Conservation (phyloP, 2,888 invertebrate genomes). For the Suillia variegata region DNA sequence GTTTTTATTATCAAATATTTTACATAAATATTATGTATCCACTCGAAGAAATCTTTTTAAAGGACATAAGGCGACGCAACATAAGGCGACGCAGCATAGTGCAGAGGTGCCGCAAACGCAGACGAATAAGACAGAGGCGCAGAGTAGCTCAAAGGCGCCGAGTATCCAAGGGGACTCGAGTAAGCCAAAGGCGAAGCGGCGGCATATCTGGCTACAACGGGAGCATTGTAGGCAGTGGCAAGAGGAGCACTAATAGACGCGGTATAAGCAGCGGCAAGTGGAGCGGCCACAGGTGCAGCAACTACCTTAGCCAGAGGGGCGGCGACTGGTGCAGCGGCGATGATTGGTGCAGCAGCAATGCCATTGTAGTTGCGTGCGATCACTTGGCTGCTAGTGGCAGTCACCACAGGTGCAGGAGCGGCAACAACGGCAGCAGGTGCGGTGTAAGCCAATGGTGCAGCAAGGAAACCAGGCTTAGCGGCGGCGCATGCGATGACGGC, state of each 20-base stretch:
- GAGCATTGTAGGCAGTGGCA: neutral
- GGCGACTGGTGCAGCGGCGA: constrained; percentile 30
- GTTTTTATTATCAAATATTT: no score
- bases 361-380: constrained; percentile 47
- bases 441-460: constrained; percentile 20
- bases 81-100: no score
- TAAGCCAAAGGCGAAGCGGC: constrained; percentile 29
- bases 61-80: no score
- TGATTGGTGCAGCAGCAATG: constrained; percentile 39
- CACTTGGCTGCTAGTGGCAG: constrained; percentile 47
- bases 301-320: constrained; percentile 20
- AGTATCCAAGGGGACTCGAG: constrained; percentile 24
- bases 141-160: constrained; percentile 4
- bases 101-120: no score
- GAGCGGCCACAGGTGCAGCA: constrained; percentile 1
- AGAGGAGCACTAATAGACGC: no score
- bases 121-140: no score
- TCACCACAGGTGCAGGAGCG: constrained; percentile 39
- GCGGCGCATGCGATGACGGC: constrained; percentile 41
- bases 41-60: no score
- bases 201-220: constrained; percentile 18
- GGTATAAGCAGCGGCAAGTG: constrained; percentile 13
- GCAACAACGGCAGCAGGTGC: constrained; percentile 38
- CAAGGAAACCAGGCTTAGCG: constrained; percentile 39
- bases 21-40: no score